Base-by-base conservation (phyloP, 2,797 vertebrate species). In the Lerista edwardsae region DNA sequence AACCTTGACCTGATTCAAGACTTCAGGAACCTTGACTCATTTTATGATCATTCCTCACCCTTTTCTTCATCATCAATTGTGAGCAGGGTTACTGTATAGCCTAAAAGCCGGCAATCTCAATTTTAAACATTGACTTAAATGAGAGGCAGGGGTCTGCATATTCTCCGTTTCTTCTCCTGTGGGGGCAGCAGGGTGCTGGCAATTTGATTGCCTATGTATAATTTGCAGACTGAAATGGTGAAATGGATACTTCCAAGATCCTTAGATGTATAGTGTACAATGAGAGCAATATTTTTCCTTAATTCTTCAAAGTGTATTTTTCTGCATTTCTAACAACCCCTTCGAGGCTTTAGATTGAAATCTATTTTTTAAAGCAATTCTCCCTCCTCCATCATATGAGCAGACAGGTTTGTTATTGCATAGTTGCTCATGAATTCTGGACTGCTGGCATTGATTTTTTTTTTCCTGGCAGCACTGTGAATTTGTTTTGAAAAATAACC, bases 361-460 rank as follows among this genome's bases (percentile, higher is more conserved):
- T 75, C 77, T 84, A 64, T 80, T 87, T 80, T 80, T 75, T 76
- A 77, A 64, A 87, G 73, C 65, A 76, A 80, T 82, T 84, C 79
- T 6, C 1, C 78, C 51, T 75, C 79, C 74, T 85, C 7, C 82
- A 77, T 76, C 82, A 84, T 80, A 76, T 72, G 77, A 65, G 73
- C 71, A 68, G 76, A 80, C 76, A 87, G 86, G 62, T 87, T 87
- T 87, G 81, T 83, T 87, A 79, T 83, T 87, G 81, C 81, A 87
- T 84, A 64, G 82, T 80, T 87, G 86, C 82, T 87, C 86, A 80
- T 87, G 71, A 87, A 87, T 87, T 87, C 81, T 87, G 64, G 76
- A 79, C 76, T 87, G 76, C 72, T 75, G 77, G 64, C 81, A 87
- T 84, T 84, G 86, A 87, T 80, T 87, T 87, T 79, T 69, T 78